Conservation (phyloP, 1,140 invertebrate species). For the Sinella curviseta region DNA sequence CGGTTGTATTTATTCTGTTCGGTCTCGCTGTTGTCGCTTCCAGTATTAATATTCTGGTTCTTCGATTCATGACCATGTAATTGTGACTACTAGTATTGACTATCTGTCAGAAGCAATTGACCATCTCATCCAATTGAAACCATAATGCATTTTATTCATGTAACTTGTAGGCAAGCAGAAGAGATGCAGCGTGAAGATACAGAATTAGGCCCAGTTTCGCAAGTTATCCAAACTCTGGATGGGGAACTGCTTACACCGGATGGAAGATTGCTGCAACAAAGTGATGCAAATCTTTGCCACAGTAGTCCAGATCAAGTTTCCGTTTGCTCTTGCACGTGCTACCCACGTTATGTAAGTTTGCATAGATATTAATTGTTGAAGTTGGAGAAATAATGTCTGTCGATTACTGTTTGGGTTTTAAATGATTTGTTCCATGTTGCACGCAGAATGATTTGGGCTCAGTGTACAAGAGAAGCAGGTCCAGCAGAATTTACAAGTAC, state of each 20-base stretch:
- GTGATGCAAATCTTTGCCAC: conserved; percentile 55
- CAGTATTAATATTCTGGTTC: conserved; percentile 94
- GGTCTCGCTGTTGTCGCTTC: conserved; percentile 97
- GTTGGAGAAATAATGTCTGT: neutral
- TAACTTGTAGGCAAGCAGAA: conserved; percentile 47
- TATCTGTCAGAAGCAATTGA: neutral
- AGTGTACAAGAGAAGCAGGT: conserved; percentile 44
- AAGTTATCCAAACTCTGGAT: conserved; percentile 77
- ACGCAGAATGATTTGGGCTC: conserved; percentile 42
- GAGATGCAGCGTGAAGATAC: conserved; percentile 62
- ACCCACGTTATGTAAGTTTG: conserved; percentile 47
- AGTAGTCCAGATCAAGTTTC: conserved; percentile 63
- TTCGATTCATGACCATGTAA: conserved; percentile 97
- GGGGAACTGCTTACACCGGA: conserved; percentile 92
- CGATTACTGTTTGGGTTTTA: too few species aligned
- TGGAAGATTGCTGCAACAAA: conserved; percentile 75
- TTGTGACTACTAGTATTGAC: conserved; percentile 48
- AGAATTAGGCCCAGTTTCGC: conserved; percentile 68
- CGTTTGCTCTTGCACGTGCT: conserved; percentile 73
- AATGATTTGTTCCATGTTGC: too few species aligned
- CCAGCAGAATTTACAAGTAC: conserved; percentile 41
- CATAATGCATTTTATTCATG: conserved; percentile 8
- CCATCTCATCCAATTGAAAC: neutral
- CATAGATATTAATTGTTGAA: too few species aligned
- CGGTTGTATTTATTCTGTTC: conserved; percentile 96